phyloP scores from a whole-genome alignment of 1,140 invertebrate genomes.

The Calliopsis andreniformis region DNA sequence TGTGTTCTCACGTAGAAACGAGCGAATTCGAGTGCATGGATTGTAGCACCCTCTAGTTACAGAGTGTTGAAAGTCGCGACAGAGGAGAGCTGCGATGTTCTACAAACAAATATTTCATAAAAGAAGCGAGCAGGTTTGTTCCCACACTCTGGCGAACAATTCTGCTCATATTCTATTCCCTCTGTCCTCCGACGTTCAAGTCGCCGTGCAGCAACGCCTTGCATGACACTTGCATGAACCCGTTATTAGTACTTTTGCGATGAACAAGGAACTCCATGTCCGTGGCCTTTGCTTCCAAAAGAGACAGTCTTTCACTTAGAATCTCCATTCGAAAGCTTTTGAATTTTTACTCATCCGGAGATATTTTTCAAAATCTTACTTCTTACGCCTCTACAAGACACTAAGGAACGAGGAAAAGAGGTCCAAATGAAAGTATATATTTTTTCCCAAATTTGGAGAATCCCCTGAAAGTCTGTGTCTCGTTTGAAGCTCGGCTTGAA shows the following conservation, averaged over 20 bases:
- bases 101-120: no score
- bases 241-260: constrained; percentile 53
- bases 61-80: constrained; percentile 38
- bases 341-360: no score
- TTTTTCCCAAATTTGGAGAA: no score
- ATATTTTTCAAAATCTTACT: no score
- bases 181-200: constrained; percentile 40
- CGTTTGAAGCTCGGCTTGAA: constrained; percentile 50
- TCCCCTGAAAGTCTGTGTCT: not conserved
- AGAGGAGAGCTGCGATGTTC: constrained; percentile 27
- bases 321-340: not conserved
- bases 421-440: no score
- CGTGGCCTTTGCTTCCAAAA: constrained; percentile 33
- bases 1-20: constrained; percentile 39
- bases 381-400: no score
- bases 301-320: not conserved
- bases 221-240: constrained; percentile 64
- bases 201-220: constrained; percentile 50
- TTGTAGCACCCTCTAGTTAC: constrained; percentile 44
- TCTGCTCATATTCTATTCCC: no score
- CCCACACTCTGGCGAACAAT: no score
- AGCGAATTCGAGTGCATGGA: constrained; percentile 56
- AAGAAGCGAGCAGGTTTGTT: no score
- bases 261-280: constrained; percentile 41
- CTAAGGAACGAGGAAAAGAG: no score